Conservation (phyloP, 2,113 vertebrate species). For the Chloropsis hardwickii region DNA sequence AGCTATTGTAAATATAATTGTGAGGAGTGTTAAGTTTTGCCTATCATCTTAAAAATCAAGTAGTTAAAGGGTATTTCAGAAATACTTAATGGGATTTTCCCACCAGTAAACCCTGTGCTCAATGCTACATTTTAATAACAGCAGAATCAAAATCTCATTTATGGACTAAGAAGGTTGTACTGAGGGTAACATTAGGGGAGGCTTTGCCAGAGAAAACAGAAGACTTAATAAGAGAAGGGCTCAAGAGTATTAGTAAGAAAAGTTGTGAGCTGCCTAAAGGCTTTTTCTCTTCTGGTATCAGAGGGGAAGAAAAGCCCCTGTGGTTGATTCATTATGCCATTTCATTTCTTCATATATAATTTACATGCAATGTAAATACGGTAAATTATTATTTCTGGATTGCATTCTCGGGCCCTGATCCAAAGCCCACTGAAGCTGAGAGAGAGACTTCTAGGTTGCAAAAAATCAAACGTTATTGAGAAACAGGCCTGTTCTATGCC, state of each 20-base stretch:
- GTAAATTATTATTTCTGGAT: slow-evolving; percentile 65
- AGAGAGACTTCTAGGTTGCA: slow-evolving; percentile 33
- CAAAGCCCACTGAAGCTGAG: slow-evolving; percentile 49
- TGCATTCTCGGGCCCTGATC: slow-evolving; percentile 51
- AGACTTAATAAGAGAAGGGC: slow-evolving; percentile 55
- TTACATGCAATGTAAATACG: slow-evolving; percentile 49
- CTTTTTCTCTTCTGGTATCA: slow-evolving; percentile 56
- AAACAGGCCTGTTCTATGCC: neutral
- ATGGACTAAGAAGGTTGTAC: slow-evolving; percentile 65
- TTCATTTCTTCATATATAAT: slow-evolving; percentile 68
- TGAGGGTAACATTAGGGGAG: slow-evolving; percentile 39
- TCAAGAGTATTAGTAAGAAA: slow-evolving; percentile 59
- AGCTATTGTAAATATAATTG: neutral
- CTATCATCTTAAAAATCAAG: slow-evolving; percentile 67
- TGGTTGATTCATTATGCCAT: slow-evolving; percentile 64
- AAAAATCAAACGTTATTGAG: slow-evolving; percentile 34
- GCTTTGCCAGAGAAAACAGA: slow-evolving; percentile 75
- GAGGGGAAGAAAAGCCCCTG: slow-evolving; percentile 50
- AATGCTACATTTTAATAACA: slow-evolving; percentile 66
- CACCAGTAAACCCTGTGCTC: slow-evolving; percentile 71
- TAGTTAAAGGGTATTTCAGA: slow-evolving; percentile 72
- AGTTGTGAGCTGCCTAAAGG: slow-evolving; percentile 60
- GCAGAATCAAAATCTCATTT: slow-evolving; percentile 75
- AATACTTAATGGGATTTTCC: slow-evolving; percentile 77
- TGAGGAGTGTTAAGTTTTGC: slow-evolving; percentile 42